Percentiles rank a stretch among this genome's conserved stretches.
Conservation (phyloP, 2,888 invertebrate species). For the Prionchulus punctatus region DNA sequence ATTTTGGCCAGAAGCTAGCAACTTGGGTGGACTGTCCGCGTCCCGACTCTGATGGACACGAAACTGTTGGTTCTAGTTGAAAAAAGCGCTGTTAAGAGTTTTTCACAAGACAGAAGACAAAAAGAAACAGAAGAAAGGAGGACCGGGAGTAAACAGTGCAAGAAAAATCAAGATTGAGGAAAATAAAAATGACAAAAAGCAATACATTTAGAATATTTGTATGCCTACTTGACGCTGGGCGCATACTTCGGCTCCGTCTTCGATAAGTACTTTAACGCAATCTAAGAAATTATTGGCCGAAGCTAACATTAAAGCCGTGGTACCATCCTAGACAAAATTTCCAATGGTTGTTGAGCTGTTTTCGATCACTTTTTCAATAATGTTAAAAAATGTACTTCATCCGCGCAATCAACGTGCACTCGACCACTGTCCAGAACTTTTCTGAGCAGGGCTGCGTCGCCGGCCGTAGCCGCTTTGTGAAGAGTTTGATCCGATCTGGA, state of each 20-base stretch:
- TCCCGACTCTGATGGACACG: no score
- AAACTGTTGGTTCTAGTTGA: no score
- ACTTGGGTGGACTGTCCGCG: no score
- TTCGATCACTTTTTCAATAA: no score
- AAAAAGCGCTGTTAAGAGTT: no score
- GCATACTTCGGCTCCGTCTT: slow-evolving; percentile 76
- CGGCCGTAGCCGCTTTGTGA: slow-evolving; percentile 71
- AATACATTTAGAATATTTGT: background rate
- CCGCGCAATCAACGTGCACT: slow-evolving; percentile 82
- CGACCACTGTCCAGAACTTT: slow-evolving; percentile 73
- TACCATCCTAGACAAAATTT: slow-evolving; percentile 57
- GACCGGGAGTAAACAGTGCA: no score
- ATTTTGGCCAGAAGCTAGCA: background rate
- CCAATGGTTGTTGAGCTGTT: background rate
- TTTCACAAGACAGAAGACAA: no score
- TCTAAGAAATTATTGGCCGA: slow-evolving; percentile 75
- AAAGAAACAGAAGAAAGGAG: no score
- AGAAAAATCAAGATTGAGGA: no score
- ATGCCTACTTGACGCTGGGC: slow-evolving; percentile 50
- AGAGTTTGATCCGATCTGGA: slow-evolving; percentile 78
- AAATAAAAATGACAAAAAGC: background rate
- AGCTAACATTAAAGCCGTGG: slow-evolving; percentile 76
- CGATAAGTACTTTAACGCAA: slow-evolving; percentile 66
- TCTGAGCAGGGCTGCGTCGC: slow-evolving; percentile 57
- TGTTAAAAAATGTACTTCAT: no score